Evolutionary conservation across 2,888 invertebrate genomes (phyloP), one percentile per base, ranked within the genome.

Genomic region (Pandemis cinnamomeana): DNA sequence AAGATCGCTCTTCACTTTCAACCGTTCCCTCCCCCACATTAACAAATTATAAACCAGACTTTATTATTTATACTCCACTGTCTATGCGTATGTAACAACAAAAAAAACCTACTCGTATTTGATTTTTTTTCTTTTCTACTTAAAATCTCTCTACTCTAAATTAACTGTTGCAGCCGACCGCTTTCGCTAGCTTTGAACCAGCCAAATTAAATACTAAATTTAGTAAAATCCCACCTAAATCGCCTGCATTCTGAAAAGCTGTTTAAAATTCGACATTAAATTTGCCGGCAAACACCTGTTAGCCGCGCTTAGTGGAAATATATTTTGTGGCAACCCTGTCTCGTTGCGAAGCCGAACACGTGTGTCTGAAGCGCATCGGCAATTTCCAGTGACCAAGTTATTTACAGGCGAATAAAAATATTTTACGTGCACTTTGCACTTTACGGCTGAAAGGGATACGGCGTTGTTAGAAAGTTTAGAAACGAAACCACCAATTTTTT

Each of bases 331-430:
- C 55, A 64, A 13, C 68, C 68, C 63, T 63, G 46, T 13, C 27
- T 64, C 11, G 71, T 67, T 46, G 68, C 6, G 46, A 72, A 48
- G 46, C 72, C 10, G 10, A 63, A 48, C 72, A 72, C 63, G 72
- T 72, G 72, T 69, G 72, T 48, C 63, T 64, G 68, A 69, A 62
- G 63, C 72, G 68, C 72, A 72, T 72, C 69, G 72, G 72, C 72
- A 72, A 72, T 69, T 72, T 72, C 58, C 63, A 72, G 63, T 60
- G 72, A 53, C 53, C 67, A 72, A 61, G 61, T 36, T 58, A 64
- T 72, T 68, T 72, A 63, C 27, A 46, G 46, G 53, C 48, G n/a
- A 68, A 72, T 72, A 72, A 67, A 63, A 62, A 72, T 72, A 72
- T 67, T 53, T 67, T 44, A 67, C 68, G 63, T 53, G 46, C 27